Base-by-base conservation (phyloP, 2,888 invertebrate genomes). In the Pocota personata region DNA sequence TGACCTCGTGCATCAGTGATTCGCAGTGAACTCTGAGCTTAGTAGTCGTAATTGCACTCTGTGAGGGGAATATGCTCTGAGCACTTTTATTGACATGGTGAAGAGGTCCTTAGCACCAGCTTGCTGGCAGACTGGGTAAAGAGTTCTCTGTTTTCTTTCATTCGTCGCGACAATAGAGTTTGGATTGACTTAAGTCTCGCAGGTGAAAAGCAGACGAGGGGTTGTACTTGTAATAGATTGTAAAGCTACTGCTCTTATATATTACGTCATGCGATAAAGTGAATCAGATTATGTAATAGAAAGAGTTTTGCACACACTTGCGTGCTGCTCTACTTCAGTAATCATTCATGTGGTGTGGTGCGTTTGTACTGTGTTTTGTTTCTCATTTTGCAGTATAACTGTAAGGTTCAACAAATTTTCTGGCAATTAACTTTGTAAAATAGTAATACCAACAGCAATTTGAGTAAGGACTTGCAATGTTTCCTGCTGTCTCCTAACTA, bases 1-100 rank as follows among this genome's bases (percentile, higher is more conserved):
- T 82, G 86, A 86, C 82, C 76, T 86, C 86, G 71, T 86, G 86
- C 86, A 76, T 86, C 82, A 82, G 82, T 82, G 82, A 82, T 77
- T 86, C 60, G 40, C 30, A 21, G 60, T 69, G 79, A 79, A 79
- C 83, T 79, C 50, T 19, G 10, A 57, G 55, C 69, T 48, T 55
- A 50, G 71, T 73, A 55, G 40, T 57, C 62, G 73, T 75, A 76
- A 75, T 84, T 84, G 62, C 69, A 55, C 72, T 71, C 40, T 40
- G 12, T 16, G n/a, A 40, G 7, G 12, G 67, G 66, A 52, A 16
- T 58, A 30, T 78, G 52, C 40, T 73, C 24, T 50, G 37, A 66
- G 21, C 57, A 24, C 16, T n/a, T 60, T 24, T 58, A 52, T 78
- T 55, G 57, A 37, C 35, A 78, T 40, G 24, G 21, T 66, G 60